These are phyloP conservation scores for Andinoacara biseriatus DNA, from an alignment of 2,113 vertebrate species.

Conservation along the genomic window DNA sequence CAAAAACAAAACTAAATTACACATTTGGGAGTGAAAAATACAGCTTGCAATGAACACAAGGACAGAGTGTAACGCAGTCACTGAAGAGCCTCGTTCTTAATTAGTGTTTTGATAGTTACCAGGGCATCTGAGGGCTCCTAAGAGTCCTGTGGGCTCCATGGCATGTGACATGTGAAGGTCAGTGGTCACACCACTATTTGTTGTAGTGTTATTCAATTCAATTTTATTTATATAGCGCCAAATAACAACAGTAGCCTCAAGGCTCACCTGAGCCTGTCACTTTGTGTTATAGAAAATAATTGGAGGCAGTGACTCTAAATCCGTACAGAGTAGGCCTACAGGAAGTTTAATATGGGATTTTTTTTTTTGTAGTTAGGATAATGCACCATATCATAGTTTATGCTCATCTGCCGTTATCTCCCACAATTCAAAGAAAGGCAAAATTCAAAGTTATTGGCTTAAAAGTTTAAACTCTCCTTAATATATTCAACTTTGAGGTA, in stretches of 20 bases:
- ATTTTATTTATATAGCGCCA: no score
- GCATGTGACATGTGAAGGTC: background rate
- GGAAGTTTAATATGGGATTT: background rate
- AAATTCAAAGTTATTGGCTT: background rate
- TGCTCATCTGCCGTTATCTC: background rate
- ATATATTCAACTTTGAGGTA: background rate
- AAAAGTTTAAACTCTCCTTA: background rate
- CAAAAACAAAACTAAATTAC: background rate
- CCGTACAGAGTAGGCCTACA: background rate
- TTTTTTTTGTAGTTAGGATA: background rate
- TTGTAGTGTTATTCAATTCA: background rate
- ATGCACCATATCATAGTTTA: background rate
- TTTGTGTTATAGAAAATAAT: background rate
- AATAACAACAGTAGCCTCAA: background rate
- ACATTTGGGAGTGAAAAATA: background rate
- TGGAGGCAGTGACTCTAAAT: background rate
- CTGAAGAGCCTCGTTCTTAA: background rate
- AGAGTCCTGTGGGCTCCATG: background rate
- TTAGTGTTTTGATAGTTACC: slow-evolving; percentile 19
- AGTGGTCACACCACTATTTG: background rate
- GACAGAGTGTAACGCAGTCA: background rate
- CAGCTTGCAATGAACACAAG: background rate
- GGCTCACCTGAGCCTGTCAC: slow-evolving; percentile 1
- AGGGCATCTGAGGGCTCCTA: background rate
- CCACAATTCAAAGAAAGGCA: background rate